Conservation (phyloP, 2,113 vertebrate species). For the Hippocampus abdominalis region DNA sequence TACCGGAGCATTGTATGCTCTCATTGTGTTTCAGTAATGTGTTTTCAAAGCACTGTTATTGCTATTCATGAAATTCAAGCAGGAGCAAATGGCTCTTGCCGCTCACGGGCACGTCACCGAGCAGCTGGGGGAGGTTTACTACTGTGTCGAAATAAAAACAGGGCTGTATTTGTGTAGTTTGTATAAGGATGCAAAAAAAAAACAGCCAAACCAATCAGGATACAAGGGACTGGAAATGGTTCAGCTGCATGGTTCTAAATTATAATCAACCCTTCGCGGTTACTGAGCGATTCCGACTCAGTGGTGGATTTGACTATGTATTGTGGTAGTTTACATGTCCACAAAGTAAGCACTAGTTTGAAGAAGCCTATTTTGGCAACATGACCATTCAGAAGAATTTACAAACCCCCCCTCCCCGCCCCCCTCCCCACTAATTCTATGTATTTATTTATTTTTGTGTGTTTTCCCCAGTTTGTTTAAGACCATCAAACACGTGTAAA, state of each 20-base stretch:
- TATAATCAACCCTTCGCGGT: slow-evolving; percentile 72
- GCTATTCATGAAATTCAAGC: slow-evolving; percentile 71
- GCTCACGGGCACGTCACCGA: slow-evolving; percentile 64
- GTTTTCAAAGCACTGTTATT: slow-evolving; percentile 66
- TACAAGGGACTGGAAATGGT: slow-evolving; percentile 53
- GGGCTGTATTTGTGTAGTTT: slow-evolving; percentile 20
- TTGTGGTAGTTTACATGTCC: slow-evolving; percentile 67
- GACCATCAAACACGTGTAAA: no score
- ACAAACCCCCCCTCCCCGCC: no score
- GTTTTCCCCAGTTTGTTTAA: no score
- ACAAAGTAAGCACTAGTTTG: no score
- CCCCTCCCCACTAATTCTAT: no score
- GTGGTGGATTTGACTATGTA: slow-evolving; percentile 60
- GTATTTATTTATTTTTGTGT: no score
- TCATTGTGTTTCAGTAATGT: slow-evolving; percentile 72
- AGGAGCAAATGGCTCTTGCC: slow-evolving; percentile 62
- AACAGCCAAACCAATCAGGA: slow-evolving; percentile 31
- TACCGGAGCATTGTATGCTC: slow-evolving; percentile 55
- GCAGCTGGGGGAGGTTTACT: slow-evolving; percentile 58
- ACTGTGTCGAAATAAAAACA: slow-evolving; percentile 29
- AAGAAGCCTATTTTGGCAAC: no score
- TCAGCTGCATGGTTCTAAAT: slow-evolving; percentile 63
- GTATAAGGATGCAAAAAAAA: slow-evolving; percentile 21
- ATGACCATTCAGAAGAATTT: no score
- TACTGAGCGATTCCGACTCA: slow-evolving; percentile 58